A percentile compares a stretch with the other conserved stretches of the same genome.
These are phyloP conservation scores for Dipodomys ordii DNA, from an alignment of 2,113 vertebrate genomes.

Conservation along the genomic window DNA sequence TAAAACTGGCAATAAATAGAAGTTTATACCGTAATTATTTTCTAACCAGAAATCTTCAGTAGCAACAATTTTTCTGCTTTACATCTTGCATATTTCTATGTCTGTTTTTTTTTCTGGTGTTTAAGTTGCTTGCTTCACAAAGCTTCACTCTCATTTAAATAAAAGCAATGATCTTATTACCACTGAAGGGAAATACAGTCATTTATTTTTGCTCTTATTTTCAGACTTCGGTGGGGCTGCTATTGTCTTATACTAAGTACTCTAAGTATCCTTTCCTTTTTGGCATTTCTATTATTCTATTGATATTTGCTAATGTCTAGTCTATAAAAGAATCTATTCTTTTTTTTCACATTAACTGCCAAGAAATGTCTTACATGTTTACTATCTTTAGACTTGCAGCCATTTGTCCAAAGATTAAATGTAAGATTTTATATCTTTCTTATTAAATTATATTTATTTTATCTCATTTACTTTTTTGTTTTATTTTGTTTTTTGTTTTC, in stretches of 20 bases:
- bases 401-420: constrained; percentile 28
- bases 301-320: neutral
- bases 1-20: neutral
- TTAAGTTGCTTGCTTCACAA: neutral
- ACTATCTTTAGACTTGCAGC: neutral
- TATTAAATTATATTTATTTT: neutral
- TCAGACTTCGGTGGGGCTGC: neutral
- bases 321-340: neutral
- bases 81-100: neutral
- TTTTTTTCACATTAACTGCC: neutral
- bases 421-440: neutral
- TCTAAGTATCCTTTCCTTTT: neutral
- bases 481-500: no score
- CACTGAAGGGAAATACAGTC: neutral
- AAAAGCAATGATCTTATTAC: neutral
- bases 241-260: neutral
- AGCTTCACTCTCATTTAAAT: neutral
- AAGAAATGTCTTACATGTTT: neutral
- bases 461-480: neutral
- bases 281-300: neutral
- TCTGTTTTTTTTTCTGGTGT: neutral
- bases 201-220: neutral
- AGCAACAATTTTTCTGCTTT: neutral
- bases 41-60: neutral
- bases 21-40: neutral